phyloP scores from a whole-genome alignment of 2,113 vertebrate genomes.

The Seriola dumerili region DNA sequence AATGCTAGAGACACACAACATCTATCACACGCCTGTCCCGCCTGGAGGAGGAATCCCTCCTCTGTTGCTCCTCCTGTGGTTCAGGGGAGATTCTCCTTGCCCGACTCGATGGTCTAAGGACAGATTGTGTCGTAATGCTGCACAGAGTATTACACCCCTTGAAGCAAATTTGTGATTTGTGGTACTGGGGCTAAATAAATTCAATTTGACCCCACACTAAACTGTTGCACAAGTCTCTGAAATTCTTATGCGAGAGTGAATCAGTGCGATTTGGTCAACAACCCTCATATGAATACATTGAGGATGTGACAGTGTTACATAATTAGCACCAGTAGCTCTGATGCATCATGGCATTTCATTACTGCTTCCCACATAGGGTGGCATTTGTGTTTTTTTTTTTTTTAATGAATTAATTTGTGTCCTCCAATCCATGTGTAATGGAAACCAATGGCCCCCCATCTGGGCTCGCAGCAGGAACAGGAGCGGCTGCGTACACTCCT shows the following conservation, averaged over 20 bases:
- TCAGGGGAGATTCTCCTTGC: not conserved
- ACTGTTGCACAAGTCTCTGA: constrained; percentile 13
- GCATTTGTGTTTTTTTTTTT: not conserved
- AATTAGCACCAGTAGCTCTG: constrained; percentile 34
- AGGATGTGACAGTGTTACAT: constrained; percentile 37
- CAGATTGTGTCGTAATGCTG: not conserved
- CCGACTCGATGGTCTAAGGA: not conserved
- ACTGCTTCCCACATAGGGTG: constrained; percentile 19
- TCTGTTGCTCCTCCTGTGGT: too few species aligned
- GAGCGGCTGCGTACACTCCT: not conserved
- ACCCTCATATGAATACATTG: constrained; percentile 32
- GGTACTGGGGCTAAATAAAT: not conserved
- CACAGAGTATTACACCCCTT: too few species aligned
- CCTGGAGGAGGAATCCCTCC: not conserved
- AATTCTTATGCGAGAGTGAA: constrained; percentile 20
- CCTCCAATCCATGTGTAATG: constrained; percentile 9
- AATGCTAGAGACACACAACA: not conserved
- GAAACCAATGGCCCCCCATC: not conserved
- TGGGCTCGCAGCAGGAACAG: not conserved
- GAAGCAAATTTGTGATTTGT: not conserved
- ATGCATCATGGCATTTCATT: constrained; percentile 38
- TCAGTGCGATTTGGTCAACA: constrained; percentile 23
- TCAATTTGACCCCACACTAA: not conserved
- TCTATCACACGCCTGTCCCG: too few species aligned
- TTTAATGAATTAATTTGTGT: constrained; percentile 7